Percentiles rank a stretch among this genome's conserved stretches.
phyloP scores from a whole-genome alignment of 1,140 invertebrate genomes.

The Lanistes nyassanus region DNA sequence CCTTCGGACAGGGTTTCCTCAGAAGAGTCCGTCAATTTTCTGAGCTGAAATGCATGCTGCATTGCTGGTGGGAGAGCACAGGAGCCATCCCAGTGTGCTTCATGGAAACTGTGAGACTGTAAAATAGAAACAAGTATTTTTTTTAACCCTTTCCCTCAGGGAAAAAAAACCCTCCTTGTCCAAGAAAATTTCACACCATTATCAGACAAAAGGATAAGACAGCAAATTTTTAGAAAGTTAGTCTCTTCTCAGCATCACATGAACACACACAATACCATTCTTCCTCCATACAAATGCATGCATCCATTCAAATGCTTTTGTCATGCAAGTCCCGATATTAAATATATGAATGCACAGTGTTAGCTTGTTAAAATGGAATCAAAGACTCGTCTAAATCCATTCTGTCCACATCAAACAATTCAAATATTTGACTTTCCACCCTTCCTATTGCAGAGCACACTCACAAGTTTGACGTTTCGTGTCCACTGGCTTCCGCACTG shows the following conservation, averaged over 20 bases:
- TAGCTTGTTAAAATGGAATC: too few relatives aligned
- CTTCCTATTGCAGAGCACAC: background rate
- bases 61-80: conserved; percentile 68
- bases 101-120: conserved; percentile 79
- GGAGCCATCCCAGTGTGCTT: conserved; percentile 79
- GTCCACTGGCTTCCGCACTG: conserved; percentile 78
- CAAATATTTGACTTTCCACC: background rate
- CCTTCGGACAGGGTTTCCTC: conserved; percentile 51
- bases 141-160: too few relatives aligned
- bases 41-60: conserved; percentile 41
- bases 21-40: conserved; percentile 46
- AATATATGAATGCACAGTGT: too few relatives aligned
- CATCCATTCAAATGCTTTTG: background rate
- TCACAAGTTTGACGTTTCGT: conserved; percentile 81
- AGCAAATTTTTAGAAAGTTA: background rate
- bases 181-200: background rate
- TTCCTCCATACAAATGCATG: background rate
- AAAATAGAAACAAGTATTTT: conserved; percentile 64
- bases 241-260: background rate
- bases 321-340: background rate
- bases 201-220: background rate
- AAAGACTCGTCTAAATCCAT: too few relatives aligned
- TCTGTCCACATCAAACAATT: background rate
- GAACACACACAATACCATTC: background rate
- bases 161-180: background rate